These are phyloP conservation scores for Crotalus helleri DNA, from an alignment of 2,113 vertebrate species.

Conservation along the genomic window DNA sequence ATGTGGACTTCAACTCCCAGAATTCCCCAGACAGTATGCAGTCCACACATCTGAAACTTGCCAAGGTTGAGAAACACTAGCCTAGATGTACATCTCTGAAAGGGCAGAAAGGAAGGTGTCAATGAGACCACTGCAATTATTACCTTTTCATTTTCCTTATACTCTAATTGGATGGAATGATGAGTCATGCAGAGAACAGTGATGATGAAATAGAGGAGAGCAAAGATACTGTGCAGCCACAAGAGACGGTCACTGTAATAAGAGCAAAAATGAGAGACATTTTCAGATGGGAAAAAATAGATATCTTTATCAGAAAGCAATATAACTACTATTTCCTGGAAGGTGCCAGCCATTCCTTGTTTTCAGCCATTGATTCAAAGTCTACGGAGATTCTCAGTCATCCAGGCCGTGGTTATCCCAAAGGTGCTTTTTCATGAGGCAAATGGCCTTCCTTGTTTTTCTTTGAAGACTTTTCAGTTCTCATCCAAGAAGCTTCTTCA, in stretches of 20 bases:
- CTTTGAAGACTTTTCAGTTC: too few species aligned
- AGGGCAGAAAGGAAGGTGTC: neutral
- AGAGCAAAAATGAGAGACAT: neutral
- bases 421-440: too few species aligned
- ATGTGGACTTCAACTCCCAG: neutral
- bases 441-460: too few species aligned
- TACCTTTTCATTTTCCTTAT: constrained; percentile 87
- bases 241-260: constrained; percentile 80
- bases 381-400: too few species aligned
- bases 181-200: constrained; percentile 88
- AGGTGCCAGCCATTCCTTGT: neutral
- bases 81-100: neutral
- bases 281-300: neutral
- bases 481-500: too few species aligned
- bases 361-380: neutral
- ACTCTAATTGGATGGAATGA: constrained; percentile 83
- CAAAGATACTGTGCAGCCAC: constrained; percentile 90
- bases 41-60: neutral
- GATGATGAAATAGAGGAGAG: constrained; percentile 89
- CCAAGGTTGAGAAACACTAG: neutral
- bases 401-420: too few species aligned
- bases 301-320: neutral
- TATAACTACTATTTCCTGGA: neutral
- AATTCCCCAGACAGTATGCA: neutral
- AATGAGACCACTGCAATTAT: constrained; percentile 25